Conservation (phyloP, 2,888 invertebrate species). For the Ophraella communa region DNA sequence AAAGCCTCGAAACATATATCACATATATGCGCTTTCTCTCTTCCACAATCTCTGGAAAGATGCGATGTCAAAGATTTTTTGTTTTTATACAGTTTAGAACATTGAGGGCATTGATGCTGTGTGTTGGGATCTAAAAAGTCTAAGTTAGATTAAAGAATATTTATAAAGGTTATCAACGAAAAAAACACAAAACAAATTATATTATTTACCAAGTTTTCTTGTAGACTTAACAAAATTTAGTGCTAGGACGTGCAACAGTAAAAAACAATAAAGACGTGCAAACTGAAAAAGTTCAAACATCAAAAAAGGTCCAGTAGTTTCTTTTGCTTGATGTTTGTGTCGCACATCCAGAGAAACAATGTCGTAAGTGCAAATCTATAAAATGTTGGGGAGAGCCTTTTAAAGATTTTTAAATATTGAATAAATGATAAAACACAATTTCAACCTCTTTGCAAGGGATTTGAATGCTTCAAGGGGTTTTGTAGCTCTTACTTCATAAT, state of each 20-base stretch:
- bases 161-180: neutral
- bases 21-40: conserved; percentile 38
- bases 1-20: conserved; percentile 29
- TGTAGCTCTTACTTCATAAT: too few relatives aligned
- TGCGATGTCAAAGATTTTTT: conserved; percentile 18
- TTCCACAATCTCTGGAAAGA: conserved; percentile 25
- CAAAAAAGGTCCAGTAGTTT: too few relatives aligned
- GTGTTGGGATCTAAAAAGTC: conserved; percentile 5
- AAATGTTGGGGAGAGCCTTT: too few relatives aligned
- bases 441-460: too few relatives aligned
- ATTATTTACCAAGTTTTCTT: too few relatives aligned
- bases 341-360: too few relatives aligned
- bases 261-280: neutral
- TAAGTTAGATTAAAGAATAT: neutral
- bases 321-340: too few relatives aligned
- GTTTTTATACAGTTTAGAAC: conserved; percentile 34
- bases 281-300: neutral
- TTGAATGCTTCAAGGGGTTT: too few relatives aligned
- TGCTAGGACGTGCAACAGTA: neutral
- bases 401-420: too few relatives aligned
- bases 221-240: too few relatives aligned
- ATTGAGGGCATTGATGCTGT: conserved; percentile 22
- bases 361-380: too few relatives aligned
- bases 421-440: too few relatives aligned
- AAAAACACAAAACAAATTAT: neutral